These are phyloP conservation scores for Torymus texanus DNA, from an alignment of 2,888 invertebrate species.

Conservation along the genomic window DNA sequence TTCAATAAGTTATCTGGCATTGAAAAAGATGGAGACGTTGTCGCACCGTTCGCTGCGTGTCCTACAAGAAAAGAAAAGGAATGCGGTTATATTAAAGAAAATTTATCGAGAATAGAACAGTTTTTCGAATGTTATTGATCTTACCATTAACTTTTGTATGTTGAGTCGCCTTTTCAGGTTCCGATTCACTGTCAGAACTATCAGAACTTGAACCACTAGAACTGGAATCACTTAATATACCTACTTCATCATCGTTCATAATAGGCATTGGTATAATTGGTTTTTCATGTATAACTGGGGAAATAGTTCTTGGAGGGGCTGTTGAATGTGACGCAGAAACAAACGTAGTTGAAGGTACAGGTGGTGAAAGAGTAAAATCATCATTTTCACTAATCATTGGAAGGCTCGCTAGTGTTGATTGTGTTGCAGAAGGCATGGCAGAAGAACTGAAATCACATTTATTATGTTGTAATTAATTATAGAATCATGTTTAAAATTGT, in stretches of 20 bases:
- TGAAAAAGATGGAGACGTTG: slow-evolving; percentile 69
- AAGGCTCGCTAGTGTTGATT: slow-evolving; percentile 84
- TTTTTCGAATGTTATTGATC: not conserved
- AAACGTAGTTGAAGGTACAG: slow-evolving; percentile 58
- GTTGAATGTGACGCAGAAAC: slow-evolving; percentile 65
- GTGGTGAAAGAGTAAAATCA: slow-evolving; percentile 65
- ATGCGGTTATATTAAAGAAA: not conserved
- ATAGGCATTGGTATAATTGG: slow-evolving; percentile 41
- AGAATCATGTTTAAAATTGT: not conserved
- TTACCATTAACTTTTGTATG: slow-evolving; percentile 67
- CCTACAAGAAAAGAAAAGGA: slow-evolving; percentile 65
- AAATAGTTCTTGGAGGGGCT: slow-evolving; percentile 58
- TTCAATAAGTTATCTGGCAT: slow-evolving; percentile 83
- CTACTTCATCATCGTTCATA: slow-evolving; percentile 60
- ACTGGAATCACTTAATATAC: slow-evolving; percentile 70
- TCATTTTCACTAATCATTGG: slow-evolving; percentile 86
- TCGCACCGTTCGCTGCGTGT: slow-evolving; percentile 68
- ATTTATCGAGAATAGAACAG: not conserved
- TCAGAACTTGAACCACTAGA: slow-evolving; percentile 72
- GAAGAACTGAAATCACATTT: slow-evolving; percentile 77
- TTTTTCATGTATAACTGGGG: slow-evolving; percentile 55
- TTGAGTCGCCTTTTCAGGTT: slow-evolving; percentile 68
- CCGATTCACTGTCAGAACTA: slow-evolving; percentile 76
- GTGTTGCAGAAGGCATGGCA: slow-evolving; percentile 77
- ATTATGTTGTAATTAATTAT: slow-evolving; percentile 15